These are phyloP conservation scores for Rhizoglyphus robini DNA, from an alignment of 1,140 invertebrate genomes.

Conservation along the genomic window DNA sequence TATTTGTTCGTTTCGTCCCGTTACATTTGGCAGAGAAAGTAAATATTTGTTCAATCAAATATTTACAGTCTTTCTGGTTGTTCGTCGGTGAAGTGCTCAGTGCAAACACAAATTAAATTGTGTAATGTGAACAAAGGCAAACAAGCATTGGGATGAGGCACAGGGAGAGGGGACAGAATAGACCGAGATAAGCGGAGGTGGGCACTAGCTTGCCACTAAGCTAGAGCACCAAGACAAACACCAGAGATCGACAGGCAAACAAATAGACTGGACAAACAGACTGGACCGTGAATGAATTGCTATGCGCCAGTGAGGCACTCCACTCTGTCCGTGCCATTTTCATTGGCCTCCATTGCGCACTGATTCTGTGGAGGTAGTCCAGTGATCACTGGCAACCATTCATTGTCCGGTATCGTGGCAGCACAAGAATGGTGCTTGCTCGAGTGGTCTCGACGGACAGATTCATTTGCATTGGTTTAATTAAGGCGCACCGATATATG, in stretches of 20 bases:
- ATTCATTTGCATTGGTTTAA: not conserved
- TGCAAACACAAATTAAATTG: slow-evolving; percentile 14
- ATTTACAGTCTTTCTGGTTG: not conserved
- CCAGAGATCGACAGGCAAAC: not conserved
- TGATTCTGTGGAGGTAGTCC: not conserved
- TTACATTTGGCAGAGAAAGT: not conserved
- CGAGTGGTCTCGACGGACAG: not conserved
- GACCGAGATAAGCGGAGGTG: not conserved
- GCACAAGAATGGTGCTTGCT: too few species aligned
- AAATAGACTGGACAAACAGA: too few species aligned
- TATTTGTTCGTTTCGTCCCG: not conserved
- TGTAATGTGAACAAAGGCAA: slow-evolving; percentile 13
- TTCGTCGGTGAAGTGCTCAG: slow-evolving; percentile 1
- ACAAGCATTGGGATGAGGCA: not conserved
- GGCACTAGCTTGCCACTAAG: too few species aligned
- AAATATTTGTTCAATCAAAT: not conserved
- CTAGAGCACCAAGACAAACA: not conserved
- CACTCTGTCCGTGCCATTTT: not conserved
- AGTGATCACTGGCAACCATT: too few species aligned
- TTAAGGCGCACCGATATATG: not conserved
- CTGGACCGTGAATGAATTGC: too few species aligned
- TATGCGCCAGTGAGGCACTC: too few species aligned
- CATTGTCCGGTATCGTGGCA: too few species aligned
- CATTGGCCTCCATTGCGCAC: too few species aligned
- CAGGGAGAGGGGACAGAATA: not conserved